A percentile compares a stretch with the other conserved stretches of the same genome.
phyloP scores from a whole-genome alignment of 2,113 vertebrate species.

The Atractosteus spatula region DNA sequence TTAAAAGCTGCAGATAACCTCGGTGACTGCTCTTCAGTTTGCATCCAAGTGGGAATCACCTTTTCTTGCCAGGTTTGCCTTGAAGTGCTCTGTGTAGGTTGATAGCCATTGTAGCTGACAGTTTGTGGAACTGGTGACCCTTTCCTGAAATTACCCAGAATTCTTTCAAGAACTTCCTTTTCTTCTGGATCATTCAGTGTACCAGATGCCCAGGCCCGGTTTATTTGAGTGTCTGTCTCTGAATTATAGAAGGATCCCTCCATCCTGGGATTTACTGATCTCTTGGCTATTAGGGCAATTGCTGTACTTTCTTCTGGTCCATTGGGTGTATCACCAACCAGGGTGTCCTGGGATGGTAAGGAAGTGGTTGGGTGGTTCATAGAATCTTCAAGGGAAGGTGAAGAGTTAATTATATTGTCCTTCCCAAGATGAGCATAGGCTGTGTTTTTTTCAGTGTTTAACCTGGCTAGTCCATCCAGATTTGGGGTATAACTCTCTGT shows the following conservation, averaged over 20 bases:
- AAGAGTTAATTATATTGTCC: background rate
- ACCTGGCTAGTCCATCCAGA: background rate
- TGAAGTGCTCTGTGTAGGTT: too few relatives aligned
- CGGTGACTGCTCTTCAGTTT: background rate
- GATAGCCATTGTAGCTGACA: background rate
- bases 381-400: background rate
- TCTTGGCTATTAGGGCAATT: conserved; percentile 26
- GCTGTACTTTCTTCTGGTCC: conserved; percentile 16
- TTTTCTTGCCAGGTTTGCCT: too few relatives aligned
- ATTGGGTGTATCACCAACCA: background rate
- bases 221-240: background rate
- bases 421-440: background rate
- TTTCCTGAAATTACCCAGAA: background rate
- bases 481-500: background rate
- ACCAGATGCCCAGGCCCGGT: background rate
- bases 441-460: background rate
- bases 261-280: conserved; percentile 27
- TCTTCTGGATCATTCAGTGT: background rate
- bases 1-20: background rate
- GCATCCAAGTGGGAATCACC: background rate
- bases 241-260: conserved; percentile 11
- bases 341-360: background rate
- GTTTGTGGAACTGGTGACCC: conserved; percentile 2
- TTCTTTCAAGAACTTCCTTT: background rate
- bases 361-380: background rate